phyloP scores from a whole-genome alignment of 2,113 vertebrate species.

The Willisornis vidua region DNA sequence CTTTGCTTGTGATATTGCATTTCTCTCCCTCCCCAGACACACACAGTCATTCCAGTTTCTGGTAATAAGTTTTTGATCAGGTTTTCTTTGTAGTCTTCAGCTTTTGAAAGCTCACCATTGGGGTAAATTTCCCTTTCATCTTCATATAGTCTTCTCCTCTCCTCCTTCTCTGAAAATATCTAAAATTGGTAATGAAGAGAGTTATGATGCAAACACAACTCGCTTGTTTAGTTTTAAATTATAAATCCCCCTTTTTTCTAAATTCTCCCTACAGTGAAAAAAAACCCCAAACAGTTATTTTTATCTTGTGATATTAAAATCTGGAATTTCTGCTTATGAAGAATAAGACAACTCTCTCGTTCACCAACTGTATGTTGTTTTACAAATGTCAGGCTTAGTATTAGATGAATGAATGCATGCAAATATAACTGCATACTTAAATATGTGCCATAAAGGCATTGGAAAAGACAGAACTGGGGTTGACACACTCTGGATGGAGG shows the following conservation, averaged over 20 bases:
- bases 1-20: neutral
- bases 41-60: neutral
- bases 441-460: neutral
- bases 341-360: neutral
- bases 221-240: constrained; percentile 8
- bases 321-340: neutral
- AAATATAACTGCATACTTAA: neutral
- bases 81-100: constrained; percentile 22
- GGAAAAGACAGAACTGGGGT: neutral
- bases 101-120: constrained; percentile 5
- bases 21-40: neutral
- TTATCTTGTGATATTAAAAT: constrained; percentile 15
- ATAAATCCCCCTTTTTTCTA: neutral
- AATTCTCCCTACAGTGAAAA: neutral
- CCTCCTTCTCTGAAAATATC: neutral
- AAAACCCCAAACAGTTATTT: neutral
- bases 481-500: neutral
- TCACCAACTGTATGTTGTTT: neutral
- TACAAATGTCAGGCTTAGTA: constrained; percentile 18
- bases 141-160: neutral
- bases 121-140: constrained; percentile 33
- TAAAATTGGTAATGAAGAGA: neutral
- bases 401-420: neutral
- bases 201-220: neutral
- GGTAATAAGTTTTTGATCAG: constrained; percentile 34